Evolutionary conservation across 2,888 invertebrate genomes (phyloP).

Genomic region (Xestia xanthographa): DNA sequence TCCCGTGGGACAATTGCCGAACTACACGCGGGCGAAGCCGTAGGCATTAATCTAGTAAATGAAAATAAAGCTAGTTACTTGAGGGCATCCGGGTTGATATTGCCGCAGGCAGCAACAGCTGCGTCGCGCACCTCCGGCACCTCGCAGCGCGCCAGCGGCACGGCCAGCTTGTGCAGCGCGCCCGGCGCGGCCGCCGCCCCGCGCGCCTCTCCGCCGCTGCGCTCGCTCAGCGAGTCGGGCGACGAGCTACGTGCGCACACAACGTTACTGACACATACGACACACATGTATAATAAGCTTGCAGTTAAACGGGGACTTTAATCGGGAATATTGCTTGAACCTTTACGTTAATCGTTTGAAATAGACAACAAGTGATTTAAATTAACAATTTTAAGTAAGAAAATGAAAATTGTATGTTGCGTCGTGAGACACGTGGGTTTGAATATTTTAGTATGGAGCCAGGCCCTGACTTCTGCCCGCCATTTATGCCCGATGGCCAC

Average conservation of each 20-base stretch:
- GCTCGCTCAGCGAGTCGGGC: conserved; percentile 97
- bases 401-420: conserved; percentile 4
- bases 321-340: neutral
- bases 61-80: conserved; percentile 92
- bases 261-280: conserved; percentile 14
- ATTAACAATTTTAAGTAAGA: neutral
- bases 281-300: neutral
- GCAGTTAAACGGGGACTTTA: neutral
- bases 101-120: conserved; percentile 97
- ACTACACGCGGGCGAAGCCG: neutral
- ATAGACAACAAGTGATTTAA: neutral
- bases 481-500: neutral
- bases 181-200: conserved; percentile 94
- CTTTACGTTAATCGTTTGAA: neutral
- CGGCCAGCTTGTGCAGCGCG: conserved; percentile 97
- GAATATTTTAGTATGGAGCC: neutral
- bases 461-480: neutral
- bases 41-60: neutral
- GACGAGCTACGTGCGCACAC: conserved; percentile 92
- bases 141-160: conserved; percentile 98
- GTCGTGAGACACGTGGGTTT: neutral
- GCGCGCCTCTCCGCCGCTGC: conserved; percentile 94
- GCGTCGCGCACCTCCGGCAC: conserved; percentile 98
- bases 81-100: conserved; percentile 98
- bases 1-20: neutral